A percentile compares a stretch with the other conserved stretches of the same genome.
These are phyloP conservation scores for Lepidotrigona ventralis DNA, from an alignment of 1,140 invertebrate genomes.

Conservation along the genomic window DNA sequence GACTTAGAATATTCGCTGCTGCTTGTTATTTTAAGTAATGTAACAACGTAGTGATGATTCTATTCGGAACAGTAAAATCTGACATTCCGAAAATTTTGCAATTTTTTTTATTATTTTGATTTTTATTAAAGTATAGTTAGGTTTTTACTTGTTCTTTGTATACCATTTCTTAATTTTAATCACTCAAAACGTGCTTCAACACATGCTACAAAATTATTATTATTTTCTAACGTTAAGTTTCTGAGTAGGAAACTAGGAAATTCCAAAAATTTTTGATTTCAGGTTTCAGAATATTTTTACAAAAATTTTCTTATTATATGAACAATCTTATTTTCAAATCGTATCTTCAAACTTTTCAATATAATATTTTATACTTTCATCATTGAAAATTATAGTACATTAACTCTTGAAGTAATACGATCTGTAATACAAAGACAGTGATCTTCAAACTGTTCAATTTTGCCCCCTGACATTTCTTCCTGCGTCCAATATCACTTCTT, in stretches of 20 bases:
- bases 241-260: neutral
- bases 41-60: neutral
- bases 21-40: neutral
- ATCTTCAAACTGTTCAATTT: neutral
- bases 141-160: no score
- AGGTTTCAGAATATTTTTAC: neutral
- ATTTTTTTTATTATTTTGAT: neutral
- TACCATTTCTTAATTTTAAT: no score
- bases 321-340: no score
- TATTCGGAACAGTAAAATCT: neutral
- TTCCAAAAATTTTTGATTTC: neutral
- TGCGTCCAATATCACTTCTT: neutral
- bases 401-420: neutral
- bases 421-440: neutral
- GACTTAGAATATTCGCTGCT: neutral
- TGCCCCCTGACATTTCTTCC: slow-evolving; percentile 1
- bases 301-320: neutral
- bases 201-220: neutral
- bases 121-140: neutral
- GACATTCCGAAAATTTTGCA: neutral
- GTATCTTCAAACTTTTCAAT: no score
- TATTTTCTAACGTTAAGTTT: neutral
- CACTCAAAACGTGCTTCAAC: no score
- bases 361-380: no score
- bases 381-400: no score